Evolutionary conservation across 2,113 vertebrate species (phyloP).

Genomic region (Rhinoptilus africanus): DNA sequence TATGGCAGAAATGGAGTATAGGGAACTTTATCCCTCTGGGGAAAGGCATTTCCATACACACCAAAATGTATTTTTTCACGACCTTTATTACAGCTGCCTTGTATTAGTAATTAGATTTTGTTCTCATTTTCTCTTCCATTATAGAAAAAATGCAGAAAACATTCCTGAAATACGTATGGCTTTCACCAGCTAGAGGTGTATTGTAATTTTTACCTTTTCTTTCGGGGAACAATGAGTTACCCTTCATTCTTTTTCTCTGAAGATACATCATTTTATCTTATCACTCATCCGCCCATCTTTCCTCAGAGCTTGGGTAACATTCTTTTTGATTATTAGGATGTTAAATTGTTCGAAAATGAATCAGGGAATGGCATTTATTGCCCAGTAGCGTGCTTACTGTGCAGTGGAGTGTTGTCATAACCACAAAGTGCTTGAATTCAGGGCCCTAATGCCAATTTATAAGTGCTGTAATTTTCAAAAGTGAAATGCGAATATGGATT

Average conservation of each 20-base stretch:
- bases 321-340: slow-evolving; percentile 24
- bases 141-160: background rate
- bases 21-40: background rate
- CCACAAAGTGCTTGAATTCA: background rate
- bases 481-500: background rate
- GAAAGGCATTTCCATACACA: background rate
- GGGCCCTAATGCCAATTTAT: background rate
- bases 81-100: background rate
- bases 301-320: slow-evolving; percentile 8
- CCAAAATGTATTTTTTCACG: background rate
- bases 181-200: background rate
- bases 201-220: slow-evolving; percentile 2
- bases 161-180: background rate
- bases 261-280: slow-evolving; percentile 1
- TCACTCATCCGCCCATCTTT: slow-evolving; percentile 14
- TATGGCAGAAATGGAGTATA: background rate
- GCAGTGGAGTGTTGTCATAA: background rate
- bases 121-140: background rate
- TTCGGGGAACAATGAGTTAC: background rate
- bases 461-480: background rate
- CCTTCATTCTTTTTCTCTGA: background rate
- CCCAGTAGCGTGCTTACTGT: background rate
- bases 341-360: background rate
- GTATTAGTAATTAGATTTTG: background rate
- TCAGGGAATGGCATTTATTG: background rate